These are phyloP conservation scores for Nesidiocoris tenuis DNA, from an alignment of 2,888 invertebrate species.

Conservation along the genomic window DNA sequence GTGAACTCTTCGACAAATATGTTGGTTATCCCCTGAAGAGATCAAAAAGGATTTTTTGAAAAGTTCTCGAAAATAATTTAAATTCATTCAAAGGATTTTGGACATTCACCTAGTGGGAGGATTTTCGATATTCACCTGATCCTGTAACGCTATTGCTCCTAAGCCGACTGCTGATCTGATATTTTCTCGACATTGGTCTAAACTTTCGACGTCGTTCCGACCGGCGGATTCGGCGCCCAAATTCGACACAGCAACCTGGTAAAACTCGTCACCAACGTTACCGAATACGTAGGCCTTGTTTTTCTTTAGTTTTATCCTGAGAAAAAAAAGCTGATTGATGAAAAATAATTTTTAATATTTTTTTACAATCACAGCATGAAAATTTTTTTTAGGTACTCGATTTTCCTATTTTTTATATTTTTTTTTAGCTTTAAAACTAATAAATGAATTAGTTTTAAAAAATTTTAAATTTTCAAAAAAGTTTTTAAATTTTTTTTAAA, in stretches of 20 bases:
- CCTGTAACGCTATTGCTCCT: slow-evolving; percentile 16
- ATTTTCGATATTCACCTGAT: slow-evolving; percentile 31
- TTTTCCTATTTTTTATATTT: too few species aligned
- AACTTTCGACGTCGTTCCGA: slow-evolving; percentile 14
- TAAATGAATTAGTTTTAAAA: too few species aligned
- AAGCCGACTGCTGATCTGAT: slow-evolving; percentile 18
- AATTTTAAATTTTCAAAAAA: too few species aligned
- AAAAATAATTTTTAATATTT: background rate
- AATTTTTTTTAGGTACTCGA: too few species aligned
- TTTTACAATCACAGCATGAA: too few species aligned
- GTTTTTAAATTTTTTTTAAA: too few species aligned
- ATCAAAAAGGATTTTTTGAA: too few species aligned
- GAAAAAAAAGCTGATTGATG: background rate
- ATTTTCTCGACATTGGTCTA: slow-evolving; percentile 33
- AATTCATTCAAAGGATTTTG: too few species aligned
- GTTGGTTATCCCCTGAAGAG: slow-evolving; percentile 33
- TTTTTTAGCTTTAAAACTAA: too few species aligned
- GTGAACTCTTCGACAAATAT: slow-evolving; percentile 57
- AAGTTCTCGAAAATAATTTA: too few species aligned
- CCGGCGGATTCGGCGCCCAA: slow-evolving; percentile 25
- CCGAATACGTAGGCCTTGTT: slow-evolving; percentile 34
- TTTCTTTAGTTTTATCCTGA: slow-evolving; percentile 26
- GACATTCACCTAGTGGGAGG: too few species aligned
- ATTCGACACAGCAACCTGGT: slow-evolving; percentile 25
- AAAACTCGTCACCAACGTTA: slow-evolving; percentile 35